A percentile compares a stretch with the other conserved stretches of the same genome.
Evolutionary conservation across 1,140 invertebrate species (phyloP).

Genomic region (Eriocheir sinensis): DNA sequence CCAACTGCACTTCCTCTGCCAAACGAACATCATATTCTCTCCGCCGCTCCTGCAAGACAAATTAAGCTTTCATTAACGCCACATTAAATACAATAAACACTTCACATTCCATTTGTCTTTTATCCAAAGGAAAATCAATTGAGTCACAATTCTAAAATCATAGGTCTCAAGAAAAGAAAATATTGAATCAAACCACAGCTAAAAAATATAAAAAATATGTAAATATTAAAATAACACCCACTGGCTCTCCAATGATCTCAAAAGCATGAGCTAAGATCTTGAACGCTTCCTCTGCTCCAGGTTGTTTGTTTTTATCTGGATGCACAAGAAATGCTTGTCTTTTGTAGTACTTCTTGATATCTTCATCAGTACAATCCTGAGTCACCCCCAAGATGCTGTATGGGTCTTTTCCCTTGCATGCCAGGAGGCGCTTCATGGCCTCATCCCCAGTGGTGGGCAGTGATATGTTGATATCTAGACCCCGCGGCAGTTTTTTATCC

Average conservation of each 20-base stretch:
- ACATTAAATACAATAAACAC: background rate
- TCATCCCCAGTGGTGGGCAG: slow-evolving; percentile 95
- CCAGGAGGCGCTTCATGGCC: slow-evolving; percentile 94
- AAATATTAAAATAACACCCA: slow-evolving; percentile 81
- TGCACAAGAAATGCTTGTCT: slow-evolving; percentile 95
- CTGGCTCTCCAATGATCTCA: slow-evolving; percentile 95
- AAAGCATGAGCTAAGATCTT: slow-evolving; percentile 97
- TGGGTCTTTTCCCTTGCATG: slow-evolving; percentile 97
- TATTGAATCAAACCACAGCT: background rate
- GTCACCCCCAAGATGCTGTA: slow-evolving; percentile 95
- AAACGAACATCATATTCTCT: slow-evolving; percentile 88
- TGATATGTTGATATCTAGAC: slow-evolving; percentile 90
- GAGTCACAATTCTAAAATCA: background rate
- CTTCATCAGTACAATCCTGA: slow-evolving; percentile 93
- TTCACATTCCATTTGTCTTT: too few relatives aligned
- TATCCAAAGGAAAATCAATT: too few relatives aligned
- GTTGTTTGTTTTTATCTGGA: slow-evolving; percentile 96
- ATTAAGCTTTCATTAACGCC: background rate
- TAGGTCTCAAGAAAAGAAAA: too few relatives aligned
- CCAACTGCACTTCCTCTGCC: slow-evolving; percentile 84
- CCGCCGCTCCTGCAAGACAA: slow-evolving; percentile 87
- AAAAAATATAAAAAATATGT: too few relatives aligned
- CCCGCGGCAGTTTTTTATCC: slow-evolving; percentile 81
- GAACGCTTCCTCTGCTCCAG: slow-evolving; percentile 97
- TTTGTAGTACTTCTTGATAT: slow-evolving; percentile 87